phyloP scores from a whole-genome alignment of 2,797 vertebrate species.

The Cheirogaleus major region DNA sequence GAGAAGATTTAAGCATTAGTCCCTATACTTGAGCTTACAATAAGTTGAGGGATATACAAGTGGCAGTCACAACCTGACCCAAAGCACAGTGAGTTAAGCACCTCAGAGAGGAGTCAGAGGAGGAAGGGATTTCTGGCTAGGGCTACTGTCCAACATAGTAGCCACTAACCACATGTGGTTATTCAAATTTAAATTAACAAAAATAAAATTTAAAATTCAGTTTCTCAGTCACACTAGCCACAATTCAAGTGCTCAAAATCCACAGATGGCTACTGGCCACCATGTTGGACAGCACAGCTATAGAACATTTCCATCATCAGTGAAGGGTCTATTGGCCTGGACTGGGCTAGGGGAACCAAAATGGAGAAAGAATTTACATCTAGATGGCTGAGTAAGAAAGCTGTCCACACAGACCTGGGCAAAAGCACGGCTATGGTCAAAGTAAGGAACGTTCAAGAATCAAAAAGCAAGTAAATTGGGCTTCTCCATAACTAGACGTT shows the following conservation, averaged over 20 bases:
- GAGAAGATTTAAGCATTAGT: not conserved
- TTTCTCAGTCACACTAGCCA: not conserved
- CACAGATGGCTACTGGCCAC: not conserved
- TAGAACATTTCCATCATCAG: not conserved
- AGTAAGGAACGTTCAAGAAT: not conserved
- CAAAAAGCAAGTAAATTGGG: not conserved
- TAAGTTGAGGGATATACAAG: not conserved
- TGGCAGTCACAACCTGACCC: not conserved
- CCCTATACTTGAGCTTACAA: not conserved
- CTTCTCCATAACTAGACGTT: not conserved
- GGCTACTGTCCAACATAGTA: not conserved
- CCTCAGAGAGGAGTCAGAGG: not conserved
- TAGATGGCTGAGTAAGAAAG: not conserved
- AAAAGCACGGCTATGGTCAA: not conserved
- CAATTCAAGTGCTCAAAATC: not conserved
- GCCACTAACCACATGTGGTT: not conserved
- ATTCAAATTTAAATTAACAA: not conserved
- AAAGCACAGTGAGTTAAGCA: not conserved
- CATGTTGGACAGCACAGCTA: not conserved
- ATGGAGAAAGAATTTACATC: not conserved
- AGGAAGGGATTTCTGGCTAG: not conserved
- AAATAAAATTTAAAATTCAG: conserved; percentile 27
- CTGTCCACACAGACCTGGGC: not conserved
- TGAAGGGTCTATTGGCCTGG: not conserved
- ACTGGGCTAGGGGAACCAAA: not conserved